A percentile compares a stretch with the other conserved stretches of the same genome.
Conservation (phyloP, 2,888 invertebrate species). For the Drosophila mayaguana region DNA sequence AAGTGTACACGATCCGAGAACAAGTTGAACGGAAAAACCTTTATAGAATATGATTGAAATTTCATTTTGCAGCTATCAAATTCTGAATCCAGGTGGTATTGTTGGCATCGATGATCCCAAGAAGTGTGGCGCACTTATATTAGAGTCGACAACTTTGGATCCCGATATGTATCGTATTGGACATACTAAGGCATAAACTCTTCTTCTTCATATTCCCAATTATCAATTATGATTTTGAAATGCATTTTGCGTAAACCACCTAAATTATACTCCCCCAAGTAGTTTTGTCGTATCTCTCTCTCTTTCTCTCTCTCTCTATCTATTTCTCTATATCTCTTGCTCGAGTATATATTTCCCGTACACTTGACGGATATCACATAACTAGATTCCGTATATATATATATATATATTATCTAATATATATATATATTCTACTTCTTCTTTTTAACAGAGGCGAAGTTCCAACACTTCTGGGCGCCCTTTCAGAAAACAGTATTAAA, state of each 20-base stretch:
- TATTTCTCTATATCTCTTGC: conserved; percentile 6
- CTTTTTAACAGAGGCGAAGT: conserved; percentile 12
- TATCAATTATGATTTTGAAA: conserved; percentile 18
- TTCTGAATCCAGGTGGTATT: conserved; percentile 96
- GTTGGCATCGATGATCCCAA: conserved; percentile 91
- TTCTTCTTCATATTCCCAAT: conserved; percentile 75
- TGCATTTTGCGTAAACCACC: conserved; percentile 65
- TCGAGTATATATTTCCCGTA: conserved; percentile 44
- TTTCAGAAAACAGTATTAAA: conserved; percentile 63
- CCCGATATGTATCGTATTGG: conserved; percentile 98
- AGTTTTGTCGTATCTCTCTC: conserved; percentile 46
- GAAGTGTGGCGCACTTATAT: conserved; percentile 86
- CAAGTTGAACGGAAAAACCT: conserved; percentile 21
- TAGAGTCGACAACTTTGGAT: conserved; percentile 93
- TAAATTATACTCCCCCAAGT: conserved; percentile 48
- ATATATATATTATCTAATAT: conserved; percentile 23
- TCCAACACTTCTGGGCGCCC: conserved; percentile 59
- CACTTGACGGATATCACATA: conserved; percentile 72
- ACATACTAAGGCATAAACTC: conserved; percentile 94
- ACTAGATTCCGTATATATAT: conserved; percentile 64
- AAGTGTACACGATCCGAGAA: conserved; percentile 36
- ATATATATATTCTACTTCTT: conserved; percentile 28
- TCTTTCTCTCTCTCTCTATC: conserved; percentile 6
- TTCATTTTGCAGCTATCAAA: conserved; percentile 94
- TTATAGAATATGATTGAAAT: conserved; percentile 13